Evolutionary conservation across 2,888 invertebrate species (phyloP), one percentile per base, ranked within the genome.

Genomic region (Andrena trimmerana): DNA sequence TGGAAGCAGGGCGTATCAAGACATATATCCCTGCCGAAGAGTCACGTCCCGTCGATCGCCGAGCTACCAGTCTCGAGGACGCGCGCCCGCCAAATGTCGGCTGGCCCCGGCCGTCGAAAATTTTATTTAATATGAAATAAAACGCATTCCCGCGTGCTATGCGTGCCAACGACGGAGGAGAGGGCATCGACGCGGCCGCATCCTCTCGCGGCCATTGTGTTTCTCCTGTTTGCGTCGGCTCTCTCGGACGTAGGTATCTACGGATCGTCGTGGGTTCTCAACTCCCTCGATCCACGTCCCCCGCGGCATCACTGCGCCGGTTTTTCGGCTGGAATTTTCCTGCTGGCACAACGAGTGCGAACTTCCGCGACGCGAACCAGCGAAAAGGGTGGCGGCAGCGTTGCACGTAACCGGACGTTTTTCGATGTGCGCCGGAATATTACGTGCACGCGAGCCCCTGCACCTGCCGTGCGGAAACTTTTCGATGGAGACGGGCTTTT

Each of bases 51-150:
- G 48, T 29, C 27, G 72, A 68, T 54, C 59, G 78, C 36, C 36
- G 65, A 62, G 60, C 69, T 42, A 33, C 31, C 33, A 13, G 79
- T 5, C 16, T 0, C 27, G n/a, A 13, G 33, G 50, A 16, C 50
- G 48, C 50, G 57, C 66, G 67, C 57, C 50, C 67, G 71, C 50
- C 68, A n/a, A 68, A 68, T 68, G 72, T 71, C 71, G 71, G 72
- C 16, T 59, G 42, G 20, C 20, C 16, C 70, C 59, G 48, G 48
- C 29, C 48, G 84, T 75, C 89, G 88, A 91, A 93, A 93, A 92
- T 92, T 92, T 92, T 90, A 92, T 92, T 93, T 93, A 92, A 93
- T 93, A 92, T 92, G 90, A 91, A 91, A 91, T 78, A 90, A 90
- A 92, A 91, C 88, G 90, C 91, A 89, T 90, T 88, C 88, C 75